Evolutionary conservation across 2,888 invertebrate species (phyloP), one percentile per base, ranked within the genome.

Genomic region (Spicauda simplicius): DNA sequence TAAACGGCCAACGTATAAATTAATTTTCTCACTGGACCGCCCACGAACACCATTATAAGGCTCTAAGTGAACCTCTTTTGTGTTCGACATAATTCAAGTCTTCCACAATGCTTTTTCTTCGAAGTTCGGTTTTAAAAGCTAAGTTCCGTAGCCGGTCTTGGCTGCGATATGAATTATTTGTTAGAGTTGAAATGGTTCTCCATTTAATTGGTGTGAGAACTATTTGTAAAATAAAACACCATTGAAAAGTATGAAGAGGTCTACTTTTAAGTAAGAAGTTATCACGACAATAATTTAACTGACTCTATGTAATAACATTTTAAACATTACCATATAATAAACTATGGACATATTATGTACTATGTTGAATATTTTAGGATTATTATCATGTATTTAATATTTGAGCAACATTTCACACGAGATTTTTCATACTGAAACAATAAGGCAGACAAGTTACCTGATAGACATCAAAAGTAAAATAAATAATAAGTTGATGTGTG

Each of bases 1-100:
- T 83, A 83, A 87, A 82, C 82, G 82, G 83, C 78, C 80, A 80
- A 80, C 81, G 84, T 86, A 86, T 87, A 89, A 90, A 88, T 87
- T 87, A 85, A 87, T 86, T 90, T 87, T 83, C 81, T 81, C 84
- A 83, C 82, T 82, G 71, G 80, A 79, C 75, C 79, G 79, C 76
- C 80, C 78, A 80, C 77, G 78, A 84, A 82, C 73, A 77, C 83
- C 83, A 82, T 85, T 86, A 85, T 78, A 75, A 78, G 75, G 77
- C 77, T 76, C 81, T 83, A 82, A 86, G 82, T 82, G 81, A 83
- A 78, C 82, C 76, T 80, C 82, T 78, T 83, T 86, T 85, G 84
- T 80, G 69, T 69, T 69, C 69, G 48, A 71, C 71, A 69, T 68
- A 69, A 69, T 33, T 59, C 67, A 45, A 12, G 61, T 60, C 41